phyloP scores from a whole-genome alignment of 2,113 vertebrate species.

The Sebastes schlegelii region DNA sequence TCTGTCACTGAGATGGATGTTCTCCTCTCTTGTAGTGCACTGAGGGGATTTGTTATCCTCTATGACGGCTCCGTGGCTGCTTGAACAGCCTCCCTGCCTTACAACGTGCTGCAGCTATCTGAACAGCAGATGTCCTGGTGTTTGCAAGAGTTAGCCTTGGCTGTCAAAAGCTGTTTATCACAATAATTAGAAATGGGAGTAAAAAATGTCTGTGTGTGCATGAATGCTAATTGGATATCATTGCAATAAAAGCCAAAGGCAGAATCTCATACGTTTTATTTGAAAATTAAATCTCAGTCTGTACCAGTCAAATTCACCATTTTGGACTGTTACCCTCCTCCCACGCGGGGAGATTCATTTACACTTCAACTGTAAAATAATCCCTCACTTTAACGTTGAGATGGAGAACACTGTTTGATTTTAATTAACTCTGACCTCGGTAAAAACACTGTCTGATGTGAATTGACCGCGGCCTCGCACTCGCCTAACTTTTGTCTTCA shows the following conservation, averaged over 20 bases:
- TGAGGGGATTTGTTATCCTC: slow-evolving; percentile 65
- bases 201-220: not conserved
- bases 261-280: slow-evolving; percentile 27
- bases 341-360: slow-evolving; percentile 5
- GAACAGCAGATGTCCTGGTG: slow-evolving; percentile 61
- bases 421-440: slow-evolving; percentile 47
- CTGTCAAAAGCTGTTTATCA: slow-evolving; percentile 68
- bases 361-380: slow-evolving; percentile 25
- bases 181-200: slow-evolving; percentile 52
- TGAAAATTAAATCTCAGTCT: slow-evolving; percentile 9
- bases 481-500: slow-evolving; percentile 21
- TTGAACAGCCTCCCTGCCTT: slow-evolving; percentile 33
- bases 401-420: slow-evolving; percentile 29
- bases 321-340: not conserved
- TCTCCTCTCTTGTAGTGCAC: slow-evolving; percentile 48
- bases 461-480: slow-evolving; percentile 14
- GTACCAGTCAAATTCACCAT: not conserved
- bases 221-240: slow-evolving; percentile 38
- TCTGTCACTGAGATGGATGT: slow-evolving; percentile 71
- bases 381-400: slow-evolving; percentile 16
- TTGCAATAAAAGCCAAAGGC: slow-evolving; percentile 27
- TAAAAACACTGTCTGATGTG: slow-evolving; percentile 5
- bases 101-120: slow-evolving; percentile 56
- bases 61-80: slow-evolving; percentile 45
- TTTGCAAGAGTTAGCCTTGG: slow-evolving; percentile 53